A percentile compares a stretch with the other conserved stretches of the same genome.
phyloP scores from a whole-genome alignment of 2,113 vertebrate genomes.

The Colinus virginianus region DNA sequence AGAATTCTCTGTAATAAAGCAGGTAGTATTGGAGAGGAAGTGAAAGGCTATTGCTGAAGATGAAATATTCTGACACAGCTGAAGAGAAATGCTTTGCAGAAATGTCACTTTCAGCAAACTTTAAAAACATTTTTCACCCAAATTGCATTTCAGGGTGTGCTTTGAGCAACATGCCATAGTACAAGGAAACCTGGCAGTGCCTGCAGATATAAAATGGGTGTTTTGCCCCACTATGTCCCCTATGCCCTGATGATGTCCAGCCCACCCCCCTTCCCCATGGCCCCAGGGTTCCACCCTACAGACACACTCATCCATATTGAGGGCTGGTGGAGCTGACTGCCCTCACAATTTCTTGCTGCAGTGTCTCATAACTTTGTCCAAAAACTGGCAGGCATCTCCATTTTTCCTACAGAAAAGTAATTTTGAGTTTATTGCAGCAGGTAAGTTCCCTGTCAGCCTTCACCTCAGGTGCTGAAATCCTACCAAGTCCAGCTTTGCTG shows the following conservation, averaged over 20 bases:
- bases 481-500: background rate
- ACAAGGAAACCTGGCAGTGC: rapidly evolving
- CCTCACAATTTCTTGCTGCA: background rate
- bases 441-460: background rate
- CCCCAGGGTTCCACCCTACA: background rate
- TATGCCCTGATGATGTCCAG: no score
- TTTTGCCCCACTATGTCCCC: background rate
- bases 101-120: background rate
- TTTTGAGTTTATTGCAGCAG: background rate
- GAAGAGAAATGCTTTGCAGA: background rate
- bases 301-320: no score
- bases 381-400: background rate
- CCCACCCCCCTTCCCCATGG: background rate
- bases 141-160: background rate
- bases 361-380: background rate
- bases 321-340: background rate
- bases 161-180: background rate
- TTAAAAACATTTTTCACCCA: background rate
- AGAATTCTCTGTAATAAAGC: background rate
- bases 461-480: background rate
- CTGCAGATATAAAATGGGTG: rapidly evolving
- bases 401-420: background rate
- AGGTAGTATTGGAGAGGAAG: background rate
- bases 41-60: background rate
- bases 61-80: background rate